Evolutionary conservation across 2,888 invertebrate genomes (phyloP).

Genomic region (Tipula confusa): DNA sequence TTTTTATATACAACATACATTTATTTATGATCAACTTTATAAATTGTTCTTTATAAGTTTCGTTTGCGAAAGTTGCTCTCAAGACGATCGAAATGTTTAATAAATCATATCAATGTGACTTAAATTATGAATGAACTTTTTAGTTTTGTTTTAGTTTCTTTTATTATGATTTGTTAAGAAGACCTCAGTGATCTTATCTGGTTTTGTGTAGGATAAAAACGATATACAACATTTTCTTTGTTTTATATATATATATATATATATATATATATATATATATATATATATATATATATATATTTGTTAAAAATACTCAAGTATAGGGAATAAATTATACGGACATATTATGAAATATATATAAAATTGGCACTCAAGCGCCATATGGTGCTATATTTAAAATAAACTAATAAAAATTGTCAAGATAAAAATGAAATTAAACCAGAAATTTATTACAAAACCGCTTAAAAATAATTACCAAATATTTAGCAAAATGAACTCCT

Average conservation of each 20-base stretch:
- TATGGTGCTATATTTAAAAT: neutral
- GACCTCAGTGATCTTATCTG: neutral
- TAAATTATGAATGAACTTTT: conserved; percentile 14
- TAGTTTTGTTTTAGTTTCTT: neutral
- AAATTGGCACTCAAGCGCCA: neutral
- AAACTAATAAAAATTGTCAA: neutral
- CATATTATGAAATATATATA: neutral
- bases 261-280: too few species aligned
- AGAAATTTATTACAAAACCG: neutral
- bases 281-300: too few species aligned
- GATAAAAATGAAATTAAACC: neutral
- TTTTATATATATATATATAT: neutral
- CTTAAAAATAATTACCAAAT: conserved; percentile 1
- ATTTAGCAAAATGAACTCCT: neutral
- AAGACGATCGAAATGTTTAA: neutral
- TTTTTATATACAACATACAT: neutral
- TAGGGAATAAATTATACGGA: neutral
- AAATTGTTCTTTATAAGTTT: neutral
- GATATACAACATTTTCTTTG: neutral
- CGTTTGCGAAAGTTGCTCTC: neutral
- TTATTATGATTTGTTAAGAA: conserved; percentile 21
- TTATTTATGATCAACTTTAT: neutral
- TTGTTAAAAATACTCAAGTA: too few species aligned
- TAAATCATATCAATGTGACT: conserved; percentile 9
- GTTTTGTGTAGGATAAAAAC: neutral